Percentiles rank a stretch among this genome's conserved stretches.
Conservation (phyloP, 2,888 invertebrate species). For the Keiferia lycopersicella region DNA sequence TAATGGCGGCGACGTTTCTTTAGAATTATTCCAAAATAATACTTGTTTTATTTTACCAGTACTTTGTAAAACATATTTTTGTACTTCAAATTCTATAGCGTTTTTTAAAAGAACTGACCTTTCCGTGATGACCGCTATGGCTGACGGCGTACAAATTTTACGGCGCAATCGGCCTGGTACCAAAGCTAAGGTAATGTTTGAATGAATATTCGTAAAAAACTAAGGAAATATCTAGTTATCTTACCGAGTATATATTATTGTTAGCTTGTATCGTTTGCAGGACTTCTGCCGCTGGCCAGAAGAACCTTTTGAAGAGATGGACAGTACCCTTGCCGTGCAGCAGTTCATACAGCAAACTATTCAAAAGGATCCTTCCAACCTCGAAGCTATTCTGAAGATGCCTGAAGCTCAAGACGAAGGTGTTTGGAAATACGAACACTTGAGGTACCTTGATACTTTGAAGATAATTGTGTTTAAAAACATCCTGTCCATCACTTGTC, state of each 20-base stretch:
- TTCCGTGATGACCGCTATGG: constrained; percentile 82
- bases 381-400: constrained; percentile 96
- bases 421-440: constrained; percentile 99
- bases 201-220: neutral
- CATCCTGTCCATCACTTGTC: no score
- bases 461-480: neutral
- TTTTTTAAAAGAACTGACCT: neutral
- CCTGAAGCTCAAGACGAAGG: constrained; percentile 99
- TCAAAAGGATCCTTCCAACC: constrained; percentile 94
- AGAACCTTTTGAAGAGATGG: constrained; percentile 99
- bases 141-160: constrained; percentile 90
- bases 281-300: constrained; percentile 99
- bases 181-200: constrained; percentile 87
- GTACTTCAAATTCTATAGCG: neutral
- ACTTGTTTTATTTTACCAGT: neutral
- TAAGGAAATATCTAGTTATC: constrained; percentile 25
- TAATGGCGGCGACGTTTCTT: constrained; percentile 12
- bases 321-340: constrained; percentile 98
- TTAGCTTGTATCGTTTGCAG: constrained; percentile 67
- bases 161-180: constrained; percentile 96
- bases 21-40: neutral
- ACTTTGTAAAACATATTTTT: neutral
- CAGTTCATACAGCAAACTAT: constrained; percentile 99
- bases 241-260: neutral
- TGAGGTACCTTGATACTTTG: constrained; percentile 84